Conservation (phyloP, 2,797 vertebrate genomes). For the Acanthiza pusilla region DNA sequence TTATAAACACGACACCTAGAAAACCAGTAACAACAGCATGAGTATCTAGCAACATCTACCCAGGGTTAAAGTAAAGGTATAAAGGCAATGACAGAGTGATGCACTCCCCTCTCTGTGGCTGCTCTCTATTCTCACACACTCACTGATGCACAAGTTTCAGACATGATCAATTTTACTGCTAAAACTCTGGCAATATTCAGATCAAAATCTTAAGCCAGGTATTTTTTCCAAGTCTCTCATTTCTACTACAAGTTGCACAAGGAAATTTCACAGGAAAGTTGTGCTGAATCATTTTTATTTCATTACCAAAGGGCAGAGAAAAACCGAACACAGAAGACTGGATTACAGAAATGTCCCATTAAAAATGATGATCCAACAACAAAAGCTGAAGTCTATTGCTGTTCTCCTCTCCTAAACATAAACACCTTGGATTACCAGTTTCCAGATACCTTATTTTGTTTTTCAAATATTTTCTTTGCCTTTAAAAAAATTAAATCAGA, state of each 20-base stretch:
- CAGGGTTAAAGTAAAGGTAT: neutral
- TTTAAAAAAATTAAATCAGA: neutral
- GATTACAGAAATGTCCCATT: neutral
- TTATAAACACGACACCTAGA: neutral
- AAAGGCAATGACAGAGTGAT: neutral
- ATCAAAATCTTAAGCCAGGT: neutral
- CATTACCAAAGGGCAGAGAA: neutral
- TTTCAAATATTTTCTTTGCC: neutral
- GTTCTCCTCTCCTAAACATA: neutral
- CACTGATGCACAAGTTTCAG: accelerated
- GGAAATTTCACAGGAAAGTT: neutral
- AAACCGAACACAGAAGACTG: neutral
- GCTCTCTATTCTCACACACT: neutral
- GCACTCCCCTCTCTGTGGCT: neutral
- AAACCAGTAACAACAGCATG: neutral
- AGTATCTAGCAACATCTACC: neutral
- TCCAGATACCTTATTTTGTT: neutral
- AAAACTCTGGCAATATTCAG: neutral
- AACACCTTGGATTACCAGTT: neutral
- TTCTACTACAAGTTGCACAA: neutral
- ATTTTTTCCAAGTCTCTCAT: neutral
- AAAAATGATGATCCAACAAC: neutral
- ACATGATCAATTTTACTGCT: neutral
- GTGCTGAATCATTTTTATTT: neutral
- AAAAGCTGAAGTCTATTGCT: neutral